These are phyloP conservation scores for Omphaloscelis lunosa DNA, from an alignment of 2,888 invertebrate genomes.

Conservation along the genomic window DNA sequence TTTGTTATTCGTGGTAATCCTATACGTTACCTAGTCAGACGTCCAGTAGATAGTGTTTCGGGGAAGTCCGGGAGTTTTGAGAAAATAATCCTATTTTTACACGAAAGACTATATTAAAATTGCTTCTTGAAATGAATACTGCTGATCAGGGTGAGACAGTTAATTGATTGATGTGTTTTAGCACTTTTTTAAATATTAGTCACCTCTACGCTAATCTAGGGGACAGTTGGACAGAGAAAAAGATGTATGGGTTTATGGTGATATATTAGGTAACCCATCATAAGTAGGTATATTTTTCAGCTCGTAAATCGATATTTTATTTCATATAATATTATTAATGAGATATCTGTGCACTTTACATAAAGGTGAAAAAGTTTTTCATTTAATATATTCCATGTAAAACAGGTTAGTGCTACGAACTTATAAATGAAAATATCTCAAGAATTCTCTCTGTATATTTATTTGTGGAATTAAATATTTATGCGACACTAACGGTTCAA, in stretches of 20 bases:
- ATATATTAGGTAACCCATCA: neutral
- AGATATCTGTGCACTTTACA: neutral
- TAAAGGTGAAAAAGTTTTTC: neutral
- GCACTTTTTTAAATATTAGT: neutral
- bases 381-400: neutral
- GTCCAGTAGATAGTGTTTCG: slow-evolving; percentile 72
- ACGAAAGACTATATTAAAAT: slow-evolving; percentile 8
- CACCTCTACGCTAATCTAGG: neutral
- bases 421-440: neutral
- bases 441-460: neutral
- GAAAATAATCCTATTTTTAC: slow-evolving; percentile 54
- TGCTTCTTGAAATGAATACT: slow-evolving; percentile 43
- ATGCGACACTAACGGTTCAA: neutral
- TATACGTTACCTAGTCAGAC: slow-evolving; percentile 80
- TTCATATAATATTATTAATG: neutral
- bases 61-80: slow-evolving; percentile 74
- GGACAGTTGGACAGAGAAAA: neutral
- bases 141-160: slow-evolving; percentile 21
- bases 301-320: neutral
- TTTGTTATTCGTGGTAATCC: slow-evolving; percentile 86
- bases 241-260: neutral
- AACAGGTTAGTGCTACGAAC: neutral
- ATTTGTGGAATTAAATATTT: neutral
- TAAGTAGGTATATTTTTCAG: neutral
- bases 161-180: slow-evolving; percentile 33